Evolutionary conservation across 2,888 invertebrate genomes (phyloP).

Genomic region (Eupithecia pulchellata): DNA sequence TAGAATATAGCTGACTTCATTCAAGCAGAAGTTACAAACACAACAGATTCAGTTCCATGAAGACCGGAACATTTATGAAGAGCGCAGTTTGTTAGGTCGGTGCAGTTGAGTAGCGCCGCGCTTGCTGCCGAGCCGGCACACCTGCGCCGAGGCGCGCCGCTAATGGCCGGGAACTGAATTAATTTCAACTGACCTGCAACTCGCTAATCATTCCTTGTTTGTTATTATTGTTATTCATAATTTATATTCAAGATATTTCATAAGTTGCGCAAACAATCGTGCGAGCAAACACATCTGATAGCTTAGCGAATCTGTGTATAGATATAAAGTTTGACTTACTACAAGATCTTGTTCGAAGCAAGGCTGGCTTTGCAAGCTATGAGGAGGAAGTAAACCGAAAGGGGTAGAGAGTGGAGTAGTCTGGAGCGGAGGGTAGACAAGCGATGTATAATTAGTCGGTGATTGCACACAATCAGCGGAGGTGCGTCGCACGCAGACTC

Average conservation of each 20-base stretch:
- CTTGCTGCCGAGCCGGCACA: slow-evolving; percentile 75
- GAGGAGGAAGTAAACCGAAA: background rate
- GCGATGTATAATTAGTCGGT: slow-evolving; percentile 3
- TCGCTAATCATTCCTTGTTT: slow-evolving; percentile 4
- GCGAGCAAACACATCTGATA: background rate
- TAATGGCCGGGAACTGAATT: slow-evolving; percentile 82
- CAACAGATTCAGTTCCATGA: background rate
- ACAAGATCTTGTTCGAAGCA: background rate
- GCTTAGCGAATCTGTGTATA: background rate
- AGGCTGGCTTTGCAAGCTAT: background rate
- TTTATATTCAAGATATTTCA: background rate
- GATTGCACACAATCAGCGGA: slow-evolving; percentile 11
- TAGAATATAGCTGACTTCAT: background rate
- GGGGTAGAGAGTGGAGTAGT: background rate
- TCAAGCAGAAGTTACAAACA: background rate
- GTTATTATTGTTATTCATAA: slow-evolving; percentile 13
- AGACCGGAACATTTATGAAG: background rate
- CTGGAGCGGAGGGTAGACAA: background rate
- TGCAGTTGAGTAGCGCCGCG: slow-evolving; percentile 48
- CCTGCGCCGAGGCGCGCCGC: slow-evolving; percentile 80
- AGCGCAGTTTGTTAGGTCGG: slow-evolving; percentile 27
- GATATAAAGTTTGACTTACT: background rate
- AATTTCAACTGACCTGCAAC: slow-evolving; percentile 75
- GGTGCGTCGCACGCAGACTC: slow-evolving; percentile 15
- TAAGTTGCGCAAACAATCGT: background rate